A percentile compares a stretch with the other conserved stretches of the same genome.
phyloP scores from a whole-genome alignment of 2,888 invertebrate species.

The Zaprionus bogoriensis region DNA sequence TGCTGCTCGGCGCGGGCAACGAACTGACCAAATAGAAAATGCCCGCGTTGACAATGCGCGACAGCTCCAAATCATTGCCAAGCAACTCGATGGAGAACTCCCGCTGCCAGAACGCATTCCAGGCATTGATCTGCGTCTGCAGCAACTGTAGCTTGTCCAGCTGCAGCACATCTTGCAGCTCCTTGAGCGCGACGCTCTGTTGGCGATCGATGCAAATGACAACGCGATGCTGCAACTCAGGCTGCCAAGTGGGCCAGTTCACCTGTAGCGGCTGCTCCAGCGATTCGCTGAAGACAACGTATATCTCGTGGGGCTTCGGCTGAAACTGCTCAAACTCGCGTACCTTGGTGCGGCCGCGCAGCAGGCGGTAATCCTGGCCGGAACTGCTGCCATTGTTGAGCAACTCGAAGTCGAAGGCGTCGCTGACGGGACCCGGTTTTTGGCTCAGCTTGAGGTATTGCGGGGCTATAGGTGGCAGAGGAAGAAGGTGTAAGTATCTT shows the following conservation, averaged over 20 bases:
- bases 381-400: constrained; percentile 41
- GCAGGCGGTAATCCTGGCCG: constrained; percentile 34
- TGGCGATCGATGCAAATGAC: constrained; percentile 85
- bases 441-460: constrained; percentile 53
- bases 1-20: constrained; percentile 84
- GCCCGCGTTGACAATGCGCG: constrained; percentile 84
- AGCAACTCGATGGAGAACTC: constrained; percentile 84
- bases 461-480: constrained; percentile 46
- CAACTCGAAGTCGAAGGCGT: constrained; percentile 59
- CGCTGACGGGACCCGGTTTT: constrained; percentile 50
- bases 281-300: constrained; percentile 66
- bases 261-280: constrained; percentile 62
- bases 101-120: constrained; percentile 83
- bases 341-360: constrained; percentile 72
- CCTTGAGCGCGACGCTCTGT: constrained; percentile 83
- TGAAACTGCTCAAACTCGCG: constrained; percentile 76
- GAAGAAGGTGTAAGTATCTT: too few species aligned
- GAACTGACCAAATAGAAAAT: constrained; percentile 86
- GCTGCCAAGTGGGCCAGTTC: constrained; percentile 57
- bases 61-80: constrained; percentile 83
- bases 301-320: constrained; percentile 59
- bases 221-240: constrained; percentile 82
- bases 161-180: constrained; percentile 70
- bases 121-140: constrained; percentile 83
- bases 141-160: constrained; percentile 68